Base-by-base conservation (phyloP, 2,888 invertebrate species). In the Campoplex capitator region DNA sequence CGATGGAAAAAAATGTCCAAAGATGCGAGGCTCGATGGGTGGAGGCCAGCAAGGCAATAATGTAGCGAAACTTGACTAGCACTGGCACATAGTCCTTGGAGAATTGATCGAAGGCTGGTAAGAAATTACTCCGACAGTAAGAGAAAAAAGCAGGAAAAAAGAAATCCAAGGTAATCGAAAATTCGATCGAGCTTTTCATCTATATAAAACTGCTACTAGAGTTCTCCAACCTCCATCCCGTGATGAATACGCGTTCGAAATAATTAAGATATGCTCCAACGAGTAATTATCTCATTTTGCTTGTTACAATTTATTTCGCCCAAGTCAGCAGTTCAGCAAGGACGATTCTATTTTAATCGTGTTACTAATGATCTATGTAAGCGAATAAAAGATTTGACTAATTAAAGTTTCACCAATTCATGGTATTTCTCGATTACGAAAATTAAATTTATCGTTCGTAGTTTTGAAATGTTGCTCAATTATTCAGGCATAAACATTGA, bases 21-120 rank as follows among this genome's bases (percentile, higher is more conserved):
- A n/a, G 74, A 23, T 68, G 67, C 56, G 71, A 18, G 32, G 32
- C 38, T 85, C 51, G 56, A 48, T 75, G 35, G 75, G 62, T 79
- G 71, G 45, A 73, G 23, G 79, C 68, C 77, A 83, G 79, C 79
- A 83, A 83, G 78, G 77, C 83, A 86, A 86, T 86, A 86, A 86
- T 86, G 67, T 70, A 86, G 77, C 74, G 79, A 65, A 67, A 68
- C 78, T 68, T 56, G 70, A 79, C 74, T 77, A 42, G 38, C 35
- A 16, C 67, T 32, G 58, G 65, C 48, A 8, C 23, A 75, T 78
- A 76, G 67, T 38, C 77, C 77, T 68, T 3, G 6, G 77, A 54
- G 77, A 77, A 51, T 42, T 38, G 67, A 68, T 68, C 79, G 78
- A 65, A 75, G 78, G 38, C 58, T 48, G 58, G 78, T 79, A 79